A percentile compares a stretch with the other conserved stretches of the same genome.
Conservation (phyloP, 2,797 vertebrate genomes). For the Sardinella longiceps region DNA sequence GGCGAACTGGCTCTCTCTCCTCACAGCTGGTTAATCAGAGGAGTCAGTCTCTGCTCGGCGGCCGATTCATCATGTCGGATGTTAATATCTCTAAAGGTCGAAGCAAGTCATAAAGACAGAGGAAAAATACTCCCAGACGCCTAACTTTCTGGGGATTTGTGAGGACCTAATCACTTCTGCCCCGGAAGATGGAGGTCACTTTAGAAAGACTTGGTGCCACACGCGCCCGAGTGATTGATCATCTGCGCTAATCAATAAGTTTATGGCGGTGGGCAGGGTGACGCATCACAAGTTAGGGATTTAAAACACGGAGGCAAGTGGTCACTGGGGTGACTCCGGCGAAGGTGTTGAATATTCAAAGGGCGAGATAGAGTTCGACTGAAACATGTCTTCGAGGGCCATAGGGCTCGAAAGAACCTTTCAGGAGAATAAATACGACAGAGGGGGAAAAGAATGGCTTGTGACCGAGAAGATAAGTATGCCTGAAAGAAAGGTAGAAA, state of each 20-base stretch:
- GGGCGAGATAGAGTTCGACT: neutral
- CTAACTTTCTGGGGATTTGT: slow-evolving; percentile 70
- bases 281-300: slow-evolving; percentile 24
- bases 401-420: neutral
- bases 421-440: neutral
- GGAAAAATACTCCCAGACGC: slow-evolving; percentile 66
- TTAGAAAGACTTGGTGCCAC: slow-evolving; percentile 39
- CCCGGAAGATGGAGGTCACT: slow-evolving; percentile 66
- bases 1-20: slow-evolving; percentile 44
- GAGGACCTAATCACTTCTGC: slow-evolving; percentile 71
- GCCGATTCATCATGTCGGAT: slow-evolving; percentile 71
- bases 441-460: neutral
- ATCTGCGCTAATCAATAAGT: slow-evolving; percentile 31
- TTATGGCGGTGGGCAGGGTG: slow-evolving; percentile 6
- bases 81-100: slow-evolving; percentile 77
- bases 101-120: slow-evolving; percentile 65
- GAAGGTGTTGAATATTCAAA: slow-evolving; percentile 8
- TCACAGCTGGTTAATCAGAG: slow-evolving; percentile 66
- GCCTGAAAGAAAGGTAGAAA: slow-evolving; percentile 53
- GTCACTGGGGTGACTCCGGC: neutral
- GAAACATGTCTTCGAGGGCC: neutral
- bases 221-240: slow-evolving; percentile 61
- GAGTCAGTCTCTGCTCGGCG: slow-evolving; percentile 64
- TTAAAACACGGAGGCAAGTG: neutral
- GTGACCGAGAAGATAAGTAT: neutral